These are phyloP conservation scores for Pollenia angustigena DNA, from an alignment of 2,888 invertebrate genomes.

Conservation along the genomic window DNA sequence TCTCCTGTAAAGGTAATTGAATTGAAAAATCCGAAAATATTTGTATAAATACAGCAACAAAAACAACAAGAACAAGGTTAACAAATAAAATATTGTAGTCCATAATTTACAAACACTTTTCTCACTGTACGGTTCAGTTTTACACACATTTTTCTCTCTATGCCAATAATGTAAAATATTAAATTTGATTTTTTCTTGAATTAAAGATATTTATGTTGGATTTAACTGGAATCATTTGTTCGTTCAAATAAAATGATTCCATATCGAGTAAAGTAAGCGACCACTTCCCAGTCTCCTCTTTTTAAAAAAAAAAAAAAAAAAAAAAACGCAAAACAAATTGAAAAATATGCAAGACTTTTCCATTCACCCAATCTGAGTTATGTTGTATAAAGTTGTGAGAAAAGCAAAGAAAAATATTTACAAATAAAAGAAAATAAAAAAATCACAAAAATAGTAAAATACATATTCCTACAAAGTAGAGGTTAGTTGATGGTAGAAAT, in stretches of 20 bases:
- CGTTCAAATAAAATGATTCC: conserved; percentile 37
- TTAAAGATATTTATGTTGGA: conserved; percentile 61
- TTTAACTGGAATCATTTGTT: no score
- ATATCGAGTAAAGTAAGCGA: conserved; percentile 3
- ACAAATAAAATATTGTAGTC: conserved; percentile 38
- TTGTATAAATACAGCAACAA: neutral
- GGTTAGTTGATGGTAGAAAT: conserved; percentile 5
- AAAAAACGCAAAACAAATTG: conserved; percentile 33
- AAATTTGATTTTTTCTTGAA: conserved; percentile 18
- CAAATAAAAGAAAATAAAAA: neutral
- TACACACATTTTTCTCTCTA: neutral
- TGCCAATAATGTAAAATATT: conserved; percentile 36
- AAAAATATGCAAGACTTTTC: conserved; percentile 9
- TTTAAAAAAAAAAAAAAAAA: no score
- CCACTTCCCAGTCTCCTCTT: neutral
- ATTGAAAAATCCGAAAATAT: conserved; percentile 53
- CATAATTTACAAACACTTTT: conserved; percentile 40
- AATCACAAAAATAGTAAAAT: neutral
- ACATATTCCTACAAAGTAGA: conserved; percentile 8
- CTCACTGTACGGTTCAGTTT: neutral
- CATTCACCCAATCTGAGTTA: neutral
- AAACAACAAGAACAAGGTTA: neutral
- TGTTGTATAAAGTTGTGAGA: neutral
- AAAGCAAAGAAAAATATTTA: neutral
- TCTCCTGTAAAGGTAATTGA: conserved; percentile 28